Base-by-base conservation (phyloP, 2,888 invertebrate species). In the Nymphalis polychloros region DNA sequence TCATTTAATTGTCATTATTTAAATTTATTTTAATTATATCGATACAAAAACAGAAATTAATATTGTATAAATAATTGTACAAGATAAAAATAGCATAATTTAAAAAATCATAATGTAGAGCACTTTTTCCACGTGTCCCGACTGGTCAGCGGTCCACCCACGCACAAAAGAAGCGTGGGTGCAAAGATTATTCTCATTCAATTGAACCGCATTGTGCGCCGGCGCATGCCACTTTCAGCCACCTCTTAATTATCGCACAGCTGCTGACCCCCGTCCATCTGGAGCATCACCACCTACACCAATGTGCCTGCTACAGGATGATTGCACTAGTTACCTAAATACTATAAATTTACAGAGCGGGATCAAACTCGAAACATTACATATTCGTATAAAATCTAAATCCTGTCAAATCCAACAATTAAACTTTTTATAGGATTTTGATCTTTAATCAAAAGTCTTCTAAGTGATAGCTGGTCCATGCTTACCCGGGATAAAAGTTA, bases 131-230 rank as follows among this genome's bases (percentile, higher is more conserved):
- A 53, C 75, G 72, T 69, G 67, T 67, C 70, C 67, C 72, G 81
- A 83, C 82, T 82, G 92, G 92, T 91, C 92, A 92, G 85, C 84
- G 84, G 88, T 92, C 91, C 92, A 88, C 92, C 92, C 90, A 92
- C 92, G 86, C 86, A 87, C 88, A 89, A 88, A 87, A 86, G 89
- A 86, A 82, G 90, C 91, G 92, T 92, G 92, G 92, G 92, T 90
- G 92, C 89, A 91, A 92, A 92, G 92, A 92, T 92, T 92, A 92
- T 87, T 90, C 89, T 89, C 92, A 92, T 92, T 92, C 92, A 92
- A 92, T 92, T 92, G 92, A 92, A 86, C 86, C 82, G 90, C 89
- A 92, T 92, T 92, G 92, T 91, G 89, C 90, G 89, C 89, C 81
- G 84, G 88, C 92, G 92, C 91, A 90, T 89, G 90, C 89, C 91